Conservation (phyloP, 2,797 vertebrate genomes). For the Syndactyla subalaris region DNA sequence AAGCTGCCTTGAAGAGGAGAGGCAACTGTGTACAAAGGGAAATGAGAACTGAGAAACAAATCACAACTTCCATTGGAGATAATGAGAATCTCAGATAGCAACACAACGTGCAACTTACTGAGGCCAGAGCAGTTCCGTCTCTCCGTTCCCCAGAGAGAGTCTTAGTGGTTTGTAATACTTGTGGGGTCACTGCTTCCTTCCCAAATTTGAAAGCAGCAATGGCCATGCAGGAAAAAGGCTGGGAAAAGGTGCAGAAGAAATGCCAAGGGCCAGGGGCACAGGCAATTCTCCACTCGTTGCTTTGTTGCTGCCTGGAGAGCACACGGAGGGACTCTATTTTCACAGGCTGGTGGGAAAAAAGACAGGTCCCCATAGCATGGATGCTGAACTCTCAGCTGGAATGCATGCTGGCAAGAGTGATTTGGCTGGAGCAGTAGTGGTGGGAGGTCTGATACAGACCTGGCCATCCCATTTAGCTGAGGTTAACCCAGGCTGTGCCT, state of each 20-base stretch:
- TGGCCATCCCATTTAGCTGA: background rate
- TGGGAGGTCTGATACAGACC: background rate
- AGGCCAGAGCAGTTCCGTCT: background rate
- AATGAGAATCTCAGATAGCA: slow-evolving; percentile 3
- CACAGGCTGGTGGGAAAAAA: background rate
- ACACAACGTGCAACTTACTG: background rate
- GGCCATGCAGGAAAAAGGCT: background rate
- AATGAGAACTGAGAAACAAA: slow-evolving; percentile 46
- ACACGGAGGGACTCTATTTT: fast-evolving
- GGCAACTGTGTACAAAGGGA: slow-evolving; percentile 27
- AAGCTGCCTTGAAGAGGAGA: slow-evolving; percentile 45
- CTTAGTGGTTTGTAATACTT: background rate
- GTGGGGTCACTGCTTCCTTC: background rate
- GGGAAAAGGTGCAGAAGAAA: background rate
- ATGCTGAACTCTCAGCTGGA: background rate
- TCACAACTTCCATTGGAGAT: slow-evolving; percentile 41
- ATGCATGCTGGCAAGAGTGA: background rate
- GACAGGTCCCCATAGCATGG: background rate
- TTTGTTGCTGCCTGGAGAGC: fast-evolving
- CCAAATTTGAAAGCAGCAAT: background rate
- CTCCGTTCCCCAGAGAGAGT: background rate
- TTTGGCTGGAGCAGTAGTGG: background rate
- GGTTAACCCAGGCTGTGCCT: background rate
- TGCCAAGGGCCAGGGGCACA: background rate
- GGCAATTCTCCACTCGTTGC: fast-evolving